Evolutionary conservation across 2,888 invertebrate species (phyloP).

Genomic region (Standfussiana lucernea): DNA sequence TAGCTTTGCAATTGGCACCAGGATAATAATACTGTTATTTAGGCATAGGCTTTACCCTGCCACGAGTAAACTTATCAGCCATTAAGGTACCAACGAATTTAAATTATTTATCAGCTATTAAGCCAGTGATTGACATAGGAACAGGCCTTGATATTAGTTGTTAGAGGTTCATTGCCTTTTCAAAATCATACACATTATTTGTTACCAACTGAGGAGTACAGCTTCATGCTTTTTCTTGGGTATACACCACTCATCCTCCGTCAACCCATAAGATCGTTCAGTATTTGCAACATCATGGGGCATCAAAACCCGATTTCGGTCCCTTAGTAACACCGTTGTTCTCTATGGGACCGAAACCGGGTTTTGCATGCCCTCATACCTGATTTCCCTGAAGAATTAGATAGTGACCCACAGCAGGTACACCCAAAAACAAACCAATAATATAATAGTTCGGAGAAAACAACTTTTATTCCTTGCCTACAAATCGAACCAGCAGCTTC

Average conservation of each 20-base stretch:
- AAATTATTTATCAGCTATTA: slow-evolving; percentile 37
- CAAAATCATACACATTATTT: neutral
- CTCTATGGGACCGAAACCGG: no score
- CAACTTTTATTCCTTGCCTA: no score
- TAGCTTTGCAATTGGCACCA: slow-evolving; percentile 40
- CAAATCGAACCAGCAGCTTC: neutral
- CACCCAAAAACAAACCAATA: no score
- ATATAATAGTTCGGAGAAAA: no score
- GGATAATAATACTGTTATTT: slow-evolving; percentile 42
- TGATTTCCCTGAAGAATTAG: no score
- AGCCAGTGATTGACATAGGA: slow-evolving; percentile 9
- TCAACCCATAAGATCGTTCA: no score
- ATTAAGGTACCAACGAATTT: slow-evolving; percentile 28
- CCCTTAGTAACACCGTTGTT: no score
- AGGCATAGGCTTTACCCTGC: slow-evolving; percentile 14
- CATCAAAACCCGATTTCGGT: no score
- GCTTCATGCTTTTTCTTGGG: neutral
- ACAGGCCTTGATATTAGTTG: slow-evolving; percentile 6
- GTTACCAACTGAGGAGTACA: neutral
- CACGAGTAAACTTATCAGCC: slow-evolving; percentile 40
- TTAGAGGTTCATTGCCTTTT: neutral
- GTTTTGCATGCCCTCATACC: no score
- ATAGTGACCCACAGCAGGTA: no score
- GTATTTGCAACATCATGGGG: no score
- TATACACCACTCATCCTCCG: no score